Evolutionary conservation across 35 echinoderm and acorn worm species (phyloP).

Genomic region (Apostichopus californicus): DNA sequence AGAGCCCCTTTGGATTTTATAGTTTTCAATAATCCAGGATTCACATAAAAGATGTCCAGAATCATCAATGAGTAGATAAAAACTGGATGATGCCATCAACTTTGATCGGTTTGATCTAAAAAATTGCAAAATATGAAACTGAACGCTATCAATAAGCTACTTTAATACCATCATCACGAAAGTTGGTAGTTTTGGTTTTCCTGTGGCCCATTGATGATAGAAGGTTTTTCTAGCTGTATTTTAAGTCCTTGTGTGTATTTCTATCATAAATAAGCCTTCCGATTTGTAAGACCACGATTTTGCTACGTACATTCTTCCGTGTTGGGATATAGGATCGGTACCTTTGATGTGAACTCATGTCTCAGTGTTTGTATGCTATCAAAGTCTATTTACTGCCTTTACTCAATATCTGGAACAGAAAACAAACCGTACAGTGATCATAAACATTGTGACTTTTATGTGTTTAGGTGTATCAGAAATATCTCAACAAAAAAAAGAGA

Average conservation of each 20-base stretch:
- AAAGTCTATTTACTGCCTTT: background rate
- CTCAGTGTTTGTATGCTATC: background rate
- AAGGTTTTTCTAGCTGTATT: background rate
- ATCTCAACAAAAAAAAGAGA: background rate
- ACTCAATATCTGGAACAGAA: slow-evolving; percentile 43
- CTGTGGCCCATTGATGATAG: background rate
- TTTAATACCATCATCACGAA: background rate
- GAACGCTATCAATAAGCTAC: background rate
- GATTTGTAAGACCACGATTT: background rate
- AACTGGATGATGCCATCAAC: too few species aligned
- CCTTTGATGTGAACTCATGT: slow-evolving; percentile 15
- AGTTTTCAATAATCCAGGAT: too few species aligned
- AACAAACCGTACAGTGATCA: slow-evolving; percentile 14
- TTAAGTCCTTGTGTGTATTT: slow-evolving; percentile 26
- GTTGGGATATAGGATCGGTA: background rate
- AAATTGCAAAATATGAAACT: too few species aligned
- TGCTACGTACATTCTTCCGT: background rate
- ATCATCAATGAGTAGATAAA: too few species aligned
- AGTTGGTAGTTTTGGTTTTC: background rate
- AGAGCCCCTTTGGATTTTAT: too few species aligned
- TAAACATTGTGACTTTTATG: slow-evolving; percentile 46
- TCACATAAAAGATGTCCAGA: too few species aligned
- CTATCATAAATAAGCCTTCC: slow-evolving; percentile 18
- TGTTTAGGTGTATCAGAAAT: slow-evolving; percentile 38
- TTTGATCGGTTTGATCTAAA: too few species aligned